Base-by-base conservation (phyloP, 1,140 invertebrate genomes). In the Eulimnadia texana region DNA sequence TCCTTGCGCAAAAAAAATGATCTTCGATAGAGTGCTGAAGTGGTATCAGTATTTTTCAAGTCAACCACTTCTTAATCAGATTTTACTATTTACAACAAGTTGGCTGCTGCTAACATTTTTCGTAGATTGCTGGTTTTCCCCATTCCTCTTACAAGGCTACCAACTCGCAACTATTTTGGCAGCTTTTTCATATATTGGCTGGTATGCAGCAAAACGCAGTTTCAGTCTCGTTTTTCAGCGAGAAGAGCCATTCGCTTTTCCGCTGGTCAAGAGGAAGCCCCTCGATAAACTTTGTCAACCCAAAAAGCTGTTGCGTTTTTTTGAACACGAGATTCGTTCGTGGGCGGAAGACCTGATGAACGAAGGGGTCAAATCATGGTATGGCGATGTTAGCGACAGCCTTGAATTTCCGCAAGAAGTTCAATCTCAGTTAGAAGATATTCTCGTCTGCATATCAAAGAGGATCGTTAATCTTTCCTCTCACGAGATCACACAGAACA, bases 41-140 rank as follows among this genome's bases (percentile, higher is more conserved):
- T 42, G 6, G 33, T 6, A 42, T 16, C 16, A 6, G 33, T 6
- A 9, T 42, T 42, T 16, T 9, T 42, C 16, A 42, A 9, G 6
- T 16, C 33, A 42, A 16, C 16, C 33, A 42, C 16, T 42, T 16
- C 16, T 42, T 9, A 42, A 16, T 42, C 33, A 42, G 16, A 42
- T 42, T 9, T 16, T 42, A 6, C 33, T 42, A 42, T 6, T 42
- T 9, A 16, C 33, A 42, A 42, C 33, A 42, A 16, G 33, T 42
- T 57, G 28, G 1, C 27, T 61, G 27, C 42, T 61, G 22, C 42
- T 61, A 27, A 29, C 42, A 16, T 54, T 61, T 28, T 27, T 42
- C 11, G 29, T 61, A 20, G 60, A 61, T 23, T 50, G 49, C 23
- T 61, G 60, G 60, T 61, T 61, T 19, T 27, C 60, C 2, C 60